Percentiles rank a stretch among this genome's conserved stretches.
Conservation (phyloP, 2,113 vertebrate species). For the Colinus virginianus region DNA sequence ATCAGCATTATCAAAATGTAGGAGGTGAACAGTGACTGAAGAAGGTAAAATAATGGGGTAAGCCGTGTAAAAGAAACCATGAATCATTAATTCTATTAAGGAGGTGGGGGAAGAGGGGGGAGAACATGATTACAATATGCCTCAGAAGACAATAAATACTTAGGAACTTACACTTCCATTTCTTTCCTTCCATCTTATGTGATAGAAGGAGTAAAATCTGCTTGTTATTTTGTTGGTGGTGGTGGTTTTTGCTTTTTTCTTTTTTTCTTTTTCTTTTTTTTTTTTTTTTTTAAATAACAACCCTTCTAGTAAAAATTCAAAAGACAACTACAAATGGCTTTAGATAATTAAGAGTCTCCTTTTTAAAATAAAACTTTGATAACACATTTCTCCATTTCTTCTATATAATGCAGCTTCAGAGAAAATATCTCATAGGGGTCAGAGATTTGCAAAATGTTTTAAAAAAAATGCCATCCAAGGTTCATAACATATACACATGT, state of each 20-base stretch:
- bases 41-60: slow-evolving; percentile 42
- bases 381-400: slow-evolving; percentile 75
- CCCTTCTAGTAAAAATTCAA: slow-evolving; percentile 57
- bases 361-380: slow-evolving; percentile 80
- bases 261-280: not conserved
- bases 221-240: not conserved
- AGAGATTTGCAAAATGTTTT: slow-evolving; percentile 78
- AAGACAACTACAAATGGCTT: slow-evolving; percentile 74
- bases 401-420: slow-evolving; percentile 74
- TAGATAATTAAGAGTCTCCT: slow-evolving; percentile 72
- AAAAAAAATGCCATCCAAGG: slow-evolving; percentile 67
- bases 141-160: slow-evolving; percentile 32
- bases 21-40: slow-evolving; percentile 69
- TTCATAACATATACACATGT: slow-evolving; percentile 79
- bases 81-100: slow-evolving; percentile 45
- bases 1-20: slow-evolving; percentile 66
- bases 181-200: slow-evolving; percentile 11
- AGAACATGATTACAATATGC: not conserved
- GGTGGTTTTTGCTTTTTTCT: not conserved
- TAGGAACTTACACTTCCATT: slow-evolving; percentile 25
- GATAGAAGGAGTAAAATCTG: slow-evolving; percentile 17
- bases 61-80: slow-evolving; percentile 43
- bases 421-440: slow-evolving; percentile 71
- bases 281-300: slow-evolving; percentile 24
- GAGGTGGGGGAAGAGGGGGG: not conserved